Base-by-base conservation (phyloP, 2,888 invertebrate genomes). In the Phortica okadai region DNA sequence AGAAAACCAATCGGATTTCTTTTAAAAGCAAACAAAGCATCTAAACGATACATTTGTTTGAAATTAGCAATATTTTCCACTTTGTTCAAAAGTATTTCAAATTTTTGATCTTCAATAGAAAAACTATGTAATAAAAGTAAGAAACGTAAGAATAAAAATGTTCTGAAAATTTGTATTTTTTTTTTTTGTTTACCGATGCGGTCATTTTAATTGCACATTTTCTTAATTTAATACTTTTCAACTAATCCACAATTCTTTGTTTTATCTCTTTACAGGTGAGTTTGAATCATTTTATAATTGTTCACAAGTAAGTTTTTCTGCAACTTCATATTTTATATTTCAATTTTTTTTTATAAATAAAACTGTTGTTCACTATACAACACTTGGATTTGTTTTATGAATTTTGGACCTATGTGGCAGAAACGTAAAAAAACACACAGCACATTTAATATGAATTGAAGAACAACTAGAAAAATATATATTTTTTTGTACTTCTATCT, bases 261-360 rank as follows among this genome's bases (percentile, higher is more conserved):
- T 58, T 74, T 72, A 33, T 33, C 33, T 33, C 33, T 25, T 50
- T 77, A 42, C 0, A 6, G 6, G 25, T 16, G 62, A 11, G 42
- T 44, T 72, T 77, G 76, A 64, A 64, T 11, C 14, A 41, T 64
- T 64, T 21, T 14, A 25, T 25, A 54, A 54, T 21, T 72, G 25
- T 44, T 21, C 21, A 21, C 21, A 69, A 21, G 11, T 72, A 78
- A 75, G 67, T 76, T 69, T 77, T 44, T 16, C 10, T 50, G 33
- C 42, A 62, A 59, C 21, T 45, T 16, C 5, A 45, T 33, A 25
- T 70, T 1, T 59, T 44, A 56, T 25, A 25, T 45, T 66, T n/a
- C 66, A 50, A n/a, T 41, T 16, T 54, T 72, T 14, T 58, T 50
- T 64, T 72, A 14, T 50, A 54, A 42, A 21, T 21, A 21, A 5